Evolutionary conservation across 1,140 invertebrate species (phyloP).

Genomic region (Liolophura sinensis): DNA sequence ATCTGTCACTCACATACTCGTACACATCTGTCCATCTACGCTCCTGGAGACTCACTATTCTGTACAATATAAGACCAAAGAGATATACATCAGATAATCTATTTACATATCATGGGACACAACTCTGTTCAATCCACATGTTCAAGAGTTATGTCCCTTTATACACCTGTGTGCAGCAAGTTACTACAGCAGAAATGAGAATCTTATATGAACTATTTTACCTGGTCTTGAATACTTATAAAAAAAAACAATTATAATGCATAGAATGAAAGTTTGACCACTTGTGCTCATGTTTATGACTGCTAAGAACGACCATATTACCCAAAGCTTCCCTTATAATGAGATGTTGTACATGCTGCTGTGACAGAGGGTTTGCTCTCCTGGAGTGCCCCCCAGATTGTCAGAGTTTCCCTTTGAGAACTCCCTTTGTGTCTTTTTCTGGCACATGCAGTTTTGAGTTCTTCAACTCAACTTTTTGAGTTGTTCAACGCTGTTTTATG

Average conservation of each 20-base stretch:
- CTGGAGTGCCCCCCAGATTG: background rate
- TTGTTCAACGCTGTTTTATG: no score
- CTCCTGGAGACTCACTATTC: background rate
- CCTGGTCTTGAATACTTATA: background rate
- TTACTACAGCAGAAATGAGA: background rate
- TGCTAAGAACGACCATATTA: no score
- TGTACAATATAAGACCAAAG: background rate
- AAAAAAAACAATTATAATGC: background rate
- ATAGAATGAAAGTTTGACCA: background rate
- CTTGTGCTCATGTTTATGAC: no score
- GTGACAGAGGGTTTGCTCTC: no score
- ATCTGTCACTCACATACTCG: constrained; percentile 76
- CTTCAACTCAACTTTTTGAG: no score
- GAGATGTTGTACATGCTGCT: no score
- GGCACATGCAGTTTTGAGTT: no score
- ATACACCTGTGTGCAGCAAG: no score
- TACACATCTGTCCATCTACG: constrained; percentile 65
- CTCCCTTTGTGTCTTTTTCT: background rate
- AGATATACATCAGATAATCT: background rate
- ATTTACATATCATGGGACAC: background rate
- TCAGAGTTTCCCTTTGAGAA: background rate
- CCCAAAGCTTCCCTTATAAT: no score
- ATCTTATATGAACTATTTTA: background rate
- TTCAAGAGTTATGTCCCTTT: background rate
- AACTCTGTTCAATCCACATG: background rate